Evolutionary conservation across 1,140 invertebrate species (phyloP).

Genomic region (Lanistes nyassanus): DNA sequence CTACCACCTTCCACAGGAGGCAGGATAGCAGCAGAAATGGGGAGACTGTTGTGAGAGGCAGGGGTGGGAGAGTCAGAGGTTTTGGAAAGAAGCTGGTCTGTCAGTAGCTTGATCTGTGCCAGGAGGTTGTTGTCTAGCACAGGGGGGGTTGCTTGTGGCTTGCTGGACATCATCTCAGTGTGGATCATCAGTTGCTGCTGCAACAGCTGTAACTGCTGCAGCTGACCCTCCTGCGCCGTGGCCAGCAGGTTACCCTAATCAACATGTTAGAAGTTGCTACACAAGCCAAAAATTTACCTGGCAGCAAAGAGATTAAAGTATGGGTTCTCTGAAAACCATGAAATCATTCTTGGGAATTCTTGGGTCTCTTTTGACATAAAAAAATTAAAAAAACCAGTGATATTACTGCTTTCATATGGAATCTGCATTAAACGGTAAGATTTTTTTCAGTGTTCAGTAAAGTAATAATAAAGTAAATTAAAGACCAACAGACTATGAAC

Average conservation of each 20-base stretch:
- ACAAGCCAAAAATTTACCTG: conserved; percentile 25
- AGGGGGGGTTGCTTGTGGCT: conserved; percentile 43
- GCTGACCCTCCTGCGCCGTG: conserved; percentile 60
- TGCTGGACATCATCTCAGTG: conserved; percentile 56
- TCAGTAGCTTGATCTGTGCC: conserved; percentile 65
- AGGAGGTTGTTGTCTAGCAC: conserved; percentile 64
- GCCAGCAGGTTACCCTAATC: conserved; percentile 47
- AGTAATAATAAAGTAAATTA: too few species aligned
- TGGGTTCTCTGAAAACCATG: not conserved
- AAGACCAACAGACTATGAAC: too few species aligned
- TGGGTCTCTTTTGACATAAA: too few species aligned
- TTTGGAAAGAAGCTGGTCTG: conserved; percentile 62
- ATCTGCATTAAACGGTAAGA: too few species aligned
- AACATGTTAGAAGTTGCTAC: too few species aligned
- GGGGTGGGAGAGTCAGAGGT: conserved; percentile 27
- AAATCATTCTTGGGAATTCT: too few species aligned
- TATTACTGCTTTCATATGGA: too few species aligned
- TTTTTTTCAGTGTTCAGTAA: too few species aligned
- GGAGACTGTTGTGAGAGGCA: not conserved
- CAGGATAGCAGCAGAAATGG: too few species aligned
- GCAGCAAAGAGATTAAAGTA: not conserved
- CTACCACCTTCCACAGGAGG: not conserved
- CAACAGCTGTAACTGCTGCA: conserved; percentile 64
- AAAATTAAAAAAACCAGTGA: not conserved
- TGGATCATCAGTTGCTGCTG: conserved; percentile 65